Percentiles rank a stretch among this genome's conserved stretches.
phyloP scores from a whole-genome alignment of 2,797 vertebrate species.

The Gymnoscopelus braueri region DNA sequence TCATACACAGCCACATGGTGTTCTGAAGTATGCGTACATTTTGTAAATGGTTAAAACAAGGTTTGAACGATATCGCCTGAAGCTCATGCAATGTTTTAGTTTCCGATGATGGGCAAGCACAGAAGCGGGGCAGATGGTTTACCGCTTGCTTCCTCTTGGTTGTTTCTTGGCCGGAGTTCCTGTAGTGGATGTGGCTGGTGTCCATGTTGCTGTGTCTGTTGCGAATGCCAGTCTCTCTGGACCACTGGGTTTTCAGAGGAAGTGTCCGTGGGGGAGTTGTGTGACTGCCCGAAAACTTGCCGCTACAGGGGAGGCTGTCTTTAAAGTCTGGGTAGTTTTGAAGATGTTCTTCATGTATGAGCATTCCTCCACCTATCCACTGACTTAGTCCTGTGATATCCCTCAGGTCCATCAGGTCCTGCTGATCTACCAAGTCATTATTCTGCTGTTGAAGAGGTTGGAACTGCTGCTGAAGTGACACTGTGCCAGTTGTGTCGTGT shows the following conservation, averaged over 20 bases:
- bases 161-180: constrained; percentile 73
- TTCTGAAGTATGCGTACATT: constrained; percentile 57
- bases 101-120: constrained; percentile 77
- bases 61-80: constrained; percentile 69
- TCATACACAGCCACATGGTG: constrained; percentile 73
- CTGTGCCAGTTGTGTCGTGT: constrained; percentile 16
- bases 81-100: constrained; percentile 84
- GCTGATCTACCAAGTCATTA: constrained; percentile 38
- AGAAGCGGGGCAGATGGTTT: constrained; percentile 75
- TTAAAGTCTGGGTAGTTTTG: constrained; percentile 56
- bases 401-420: constrained; percentile 56
- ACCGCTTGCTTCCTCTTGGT: constrained; percentile 85
- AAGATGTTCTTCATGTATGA: constrained; percentile 50
- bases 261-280: constrained; percentile 72
- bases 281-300: constrained; percentile 47
- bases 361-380: constrained; percentile 46
- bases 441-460: constrained; percentile 31
- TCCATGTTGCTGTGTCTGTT: constrained; percentile 67
- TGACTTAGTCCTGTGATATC: constrained; percentile 47
- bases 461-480: constrained; percentile 39
- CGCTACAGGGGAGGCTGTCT: constrained; percentile 48
- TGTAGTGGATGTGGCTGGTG: constrained; percentile 78
- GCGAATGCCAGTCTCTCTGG: constrained; percentile 60
- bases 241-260: constrained; percentile 78
- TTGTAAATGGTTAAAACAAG: constrained; percentile 75